Evolutionary conservation across 2,888 invertebrate genomes (phyloP).

Genomic region (Carabus problematicus): DNA sequence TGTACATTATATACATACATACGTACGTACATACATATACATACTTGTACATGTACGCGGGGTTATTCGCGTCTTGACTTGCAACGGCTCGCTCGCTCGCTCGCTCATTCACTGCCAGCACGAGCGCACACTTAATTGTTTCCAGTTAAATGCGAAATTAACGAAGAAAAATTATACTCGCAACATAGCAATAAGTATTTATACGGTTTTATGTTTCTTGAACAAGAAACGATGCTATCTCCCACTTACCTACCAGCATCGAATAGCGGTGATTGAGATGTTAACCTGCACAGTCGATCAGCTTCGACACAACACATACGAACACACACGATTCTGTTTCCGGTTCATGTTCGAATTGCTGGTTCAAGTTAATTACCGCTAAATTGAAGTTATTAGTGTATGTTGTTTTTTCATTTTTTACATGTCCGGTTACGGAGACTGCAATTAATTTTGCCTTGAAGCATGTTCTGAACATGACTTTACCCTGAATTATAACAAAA

Average conservation of each 20-base stretch:
- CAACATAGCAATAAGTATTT: conserved; percentile 7
- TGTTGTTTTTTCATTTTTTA: neutral
- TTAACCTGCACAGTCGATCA: no score
- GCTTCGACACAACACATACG: no score
- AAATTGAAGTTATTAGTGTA: conserved; percentile 6
- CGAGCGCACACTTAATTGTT: conserved; percentile 21
- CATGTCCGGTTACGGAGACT: neutral
- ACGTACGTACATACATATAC: neutral
- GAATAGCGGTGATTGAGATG: no score
- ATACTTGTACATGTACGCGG: no score
- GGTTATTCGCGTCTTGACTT: neutral
- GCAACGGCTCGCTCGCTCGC: neutral
- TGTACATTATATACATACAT: conserved; percentile 2
- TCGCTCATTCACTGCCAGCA: conserved; percentile 16
- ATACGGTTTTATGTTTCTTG: neutral
- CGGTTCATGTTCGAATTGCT: no score
- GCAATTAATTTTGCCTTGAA: no score
- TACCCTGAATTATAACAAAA: no score
- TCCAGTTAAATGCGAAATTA: conserved; percentile 26
- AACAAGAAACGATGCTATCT: no score
- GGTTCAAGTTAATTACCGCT: no score
- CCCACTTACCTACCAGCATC: no score
- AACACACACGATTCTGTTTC: no score
- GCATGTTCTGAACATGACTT: no score
- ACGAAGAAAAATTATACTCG: conserved; percentile 17